These are phyloP conservation scores for Ochotona curzoniae DNA, from an alignment of 2,113 vertebrate species.

Conservation along the genomic window DNA sequence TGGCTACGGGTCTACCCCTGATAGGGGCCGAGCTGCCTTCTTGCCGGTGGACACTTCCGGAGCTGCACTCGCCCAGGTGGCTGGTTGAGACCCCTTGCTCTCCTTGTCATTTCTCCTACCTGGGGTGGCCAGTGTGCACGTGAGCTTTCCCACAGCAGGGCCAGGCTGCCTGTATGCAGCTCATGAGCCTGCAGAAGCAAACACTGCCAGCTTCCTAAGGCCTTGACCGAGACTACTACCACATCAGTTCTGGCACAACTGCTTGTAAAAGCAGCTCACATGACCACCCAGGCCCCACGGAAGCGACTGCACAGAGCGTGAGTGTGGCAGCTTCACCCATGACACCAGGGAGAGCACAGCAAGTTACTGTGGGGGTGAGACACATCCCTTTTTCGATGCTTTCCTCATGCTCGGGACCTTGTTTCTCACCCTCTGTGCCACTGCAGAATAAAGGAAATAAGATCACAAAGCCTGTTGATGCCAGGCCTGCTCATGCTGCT, in stretches of 20 bases:
- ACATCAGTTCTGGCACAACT: neutral
- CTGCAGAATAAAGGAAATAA: neutral
- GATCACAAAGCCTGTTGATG: neutral
- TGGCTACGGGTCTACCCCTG: neutral
- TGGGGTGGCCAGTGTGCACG: neutral
- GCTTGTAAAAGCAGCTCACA: neutral
- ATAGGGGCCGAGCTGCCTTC: neutral
- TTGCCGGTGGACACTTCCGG: neutral
- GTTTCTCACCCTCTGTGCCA: neutral
- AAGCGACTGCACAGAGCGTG: fast-evolving
- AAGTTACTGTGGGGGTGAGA: no score
- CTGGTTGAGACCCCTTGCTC: neutral
- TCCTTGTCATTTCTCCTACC: neutral
- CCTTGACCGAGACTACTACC: neutral
- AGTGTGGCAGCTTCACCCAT: neutral
- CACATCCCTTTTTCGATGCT: neutral
- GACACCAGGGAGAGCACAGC: no score
- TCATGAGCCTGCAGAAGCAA: neutral
- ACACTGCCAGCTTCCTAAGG: neutral
- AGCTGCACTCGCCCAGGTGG: neutral
- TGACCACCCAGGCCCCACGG: neutral
- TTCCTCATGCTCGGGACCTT: neutral
- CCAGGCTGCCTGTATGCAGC: neutral
- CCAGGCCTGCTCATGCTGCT: neutral
- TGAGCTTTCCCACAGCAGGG: neutral